Conservation (phyloP, 1,140 invertebrate species). For the Helicoverpa zea region DNA sequence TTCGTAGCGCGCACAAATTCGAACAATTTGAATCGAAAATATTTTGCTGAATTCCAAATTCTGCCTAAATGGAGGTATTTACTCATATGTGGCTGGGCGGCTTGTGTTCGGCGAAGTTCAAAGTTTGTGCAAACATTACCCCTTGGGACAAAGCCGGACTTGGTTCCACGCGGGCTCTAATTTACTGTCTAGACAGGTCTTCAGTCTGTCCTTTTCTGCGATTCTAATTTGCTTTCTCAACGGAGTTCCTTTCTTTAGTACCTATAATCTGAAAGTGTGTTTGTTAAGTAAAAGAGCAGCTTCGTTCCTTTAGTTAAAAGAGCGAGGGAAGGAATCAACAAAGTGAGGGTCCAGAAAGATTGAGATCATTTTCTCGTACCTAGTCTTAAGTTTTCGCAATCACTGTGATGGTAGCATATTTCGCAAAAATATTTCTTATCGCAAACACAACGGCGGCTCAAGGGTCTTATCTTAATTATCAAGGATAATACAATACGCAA, state of each 20-base stretch:
- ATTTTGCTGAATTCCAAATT: constrained; percentile 18
- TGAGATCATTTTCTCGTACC: not conserved
- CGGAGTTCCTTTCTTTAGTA: not conserved
- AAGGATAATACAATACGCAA: constrained; percentile 39
- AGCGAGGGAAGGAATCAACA: not conserved
- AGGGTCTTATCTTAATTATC: constrained; percentile 46
- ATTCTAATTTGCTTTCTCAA: constrained; percentile 5
- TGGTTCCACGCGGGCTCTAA: not conserved
- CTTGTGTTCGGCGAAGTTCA: not conserved
- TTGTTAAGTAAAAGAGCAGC: too few relatives aligned
- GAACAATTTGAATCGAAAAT: constrained; percentile 9
- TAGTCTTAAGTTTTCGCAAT: too few relatives aligned
- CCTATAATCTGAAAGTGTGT: not conserved
- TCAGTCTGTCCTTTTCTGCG: not conserved
- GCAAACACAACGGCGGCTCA: constrained; percentile 39
- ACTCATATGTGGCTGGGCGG: not conserved
- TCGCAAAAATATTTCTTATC: constrained; percentile 43
- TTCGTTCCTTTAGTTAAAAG: too few relatives aligned
- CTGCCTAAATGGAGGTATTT: not conserved
- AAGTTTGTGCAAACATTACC: not conserved
- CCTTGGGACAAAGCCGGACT: not conserved
- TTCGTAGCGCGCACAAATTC: constrained; percentile 2
- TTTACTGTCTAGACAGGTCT: constrained; percentile 30
- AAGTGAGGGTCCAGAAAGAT: not conserved
- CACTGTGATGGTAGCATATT: not conserved